Evolutionary conservation across 2,888 invertebrate genomes (phyloP).

Genomic region (Caenorhabditis sp.): DNA sequence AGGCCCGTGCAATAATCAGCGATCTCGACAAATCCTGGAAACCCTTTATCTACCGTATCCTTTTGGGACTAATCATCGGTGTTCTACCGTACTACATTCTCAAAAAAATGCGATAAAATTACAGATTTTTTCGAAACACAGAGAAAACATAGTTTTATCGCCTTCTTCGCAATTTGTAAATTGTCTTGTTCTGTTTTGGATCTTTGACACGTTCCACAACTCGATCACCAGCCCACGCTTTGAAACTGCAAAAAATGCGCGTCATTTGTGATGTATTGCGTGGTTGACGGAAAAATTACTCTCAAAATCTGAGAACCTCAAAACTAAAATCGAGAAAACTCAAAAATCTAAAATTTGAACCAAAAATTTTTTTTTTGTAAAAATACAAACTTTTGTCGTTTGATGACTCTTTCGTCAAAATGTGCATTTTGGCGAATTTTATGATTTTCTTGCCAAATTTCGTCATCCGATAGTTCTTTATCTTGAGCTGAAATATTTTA

Average conservation of each 20-base stretch:
- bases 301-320: no score
- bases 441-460: constrained; percentile 15
- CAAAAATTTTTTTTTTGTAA: no score
- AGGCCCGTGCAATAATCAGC: constrained; percentile 11
- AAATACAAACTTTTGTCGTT: constrained; percentile 34
- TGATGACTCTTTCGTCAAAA: constrained; percentile 10
- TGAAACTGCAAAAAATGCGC: constrained; percentile 30
- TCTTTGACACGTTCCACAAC: constrained; percentile 11
- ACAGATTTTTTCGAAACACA: background rate
- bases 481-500: no score
- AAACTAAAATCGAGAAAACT: no score
- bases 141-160: background rate
- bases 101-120: constrained; percentile 3
- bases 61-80: constrained; percentile 24
- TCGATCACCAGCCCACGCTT: constrained; percentile 18
- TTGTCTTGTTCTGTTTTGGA: background rate
- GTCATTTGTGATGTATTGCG: no score
- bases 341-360: no score
- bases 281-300: no score
- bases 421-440: constrained; percentile 19
- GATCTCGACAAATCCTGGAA: constrained; percentile 37
- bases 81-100: constrained; percentile 29
- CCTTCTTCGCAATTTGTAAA: background rate
- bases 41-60: constrained; percentile 28
- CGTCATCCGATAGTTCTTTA: background rate